Evolutionary conservation across 2,797 vertebrate genomes (phyloP), one percentile per base, ranked within the genome.

Genomic region (Fundulus diaphanus): DNA sequence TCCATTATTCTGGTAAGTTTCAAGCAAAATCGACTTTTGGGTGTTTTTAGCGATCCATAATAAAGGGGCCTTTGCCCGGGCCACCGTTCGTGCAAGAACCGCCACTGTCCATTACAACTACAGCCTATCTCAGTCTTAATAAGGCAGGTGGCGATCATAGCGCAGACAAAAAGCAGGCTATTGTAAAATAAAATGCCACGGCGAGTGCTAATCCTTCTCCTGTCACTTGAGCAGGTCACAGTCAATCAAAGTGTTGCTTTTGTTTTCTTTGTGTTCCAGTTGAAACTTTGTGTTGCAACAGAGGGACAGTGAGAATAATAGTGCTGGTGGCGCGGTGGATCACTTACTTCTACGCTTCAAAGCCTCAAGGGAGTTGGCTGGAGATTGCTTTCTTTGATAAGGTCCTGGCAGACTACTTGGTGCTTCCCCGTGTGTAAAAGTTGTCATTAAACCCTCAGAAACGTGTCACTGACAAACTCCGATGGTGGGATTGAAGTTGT

Each of bases 331-430:
- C 91, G 95, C 95, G 95, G 96, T 54, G 79, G 93, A 96, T 96
- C 95, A 95, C 90, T 94, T 87, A 94, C 95, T 93, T 87, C 83
- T 92, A 91, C 88, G 92, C 95, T 92, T 91, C 89, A 93, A 77
- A 82, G 91, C 94, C 96, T 95, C 89, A 92, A 79, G 95, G 96
- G 96, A 95, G 89, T 94, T 94, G 95, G 95, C 95, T 95, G 89
- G 70, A 94, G 95, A 95, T 94, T 86, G 94, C 92, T 91, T 88
- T 90, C 96, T 97, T 97, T 98, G 97, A 97, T 97, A 96, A 98
- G 97, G 97, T 98, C 96, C 97, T 98, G 92, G 94, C 94, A 95
- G 94, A 87, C 95, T 81, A 71, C 91, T 96, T 96, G 77, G 84
- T 87, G 89, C 81, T 73, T 80, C 75, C 70, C 40, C 1, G 65